A percentile compares a stretch with the other conserved stretches of the same genome.
These are phyloP conservation scores for Tachycineta bicolor DNA, from an alignment of 2,113 vertebrate species.

Conservation along the genomic window DNA sequence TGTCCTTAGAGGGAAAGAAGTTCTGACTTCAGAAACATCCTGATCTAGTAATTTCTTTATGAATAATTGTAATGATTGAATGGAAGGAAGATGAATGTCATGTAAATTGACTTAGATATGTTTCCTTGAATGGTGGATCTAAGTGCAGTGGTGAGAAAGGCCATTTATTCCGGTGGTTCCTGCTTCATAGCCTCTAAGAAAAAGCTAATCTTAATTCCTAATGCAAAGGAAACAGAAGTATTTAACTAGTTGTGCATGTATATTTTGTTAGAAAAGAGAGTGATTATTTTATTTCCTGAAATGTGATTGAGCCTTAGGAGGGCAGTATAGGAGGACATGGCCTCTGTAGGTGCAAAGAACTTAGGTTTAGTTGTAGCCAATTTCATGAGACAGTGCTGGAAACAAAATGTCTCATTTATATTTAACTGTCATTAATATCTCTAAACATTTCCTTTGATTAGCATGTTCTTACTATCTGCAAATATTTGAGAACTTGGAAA, in stretches of 20 bases:
- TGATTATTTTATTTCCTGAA: background rate
- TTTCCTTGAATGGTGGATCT: background rate
- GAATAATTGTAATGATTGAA: background rate
- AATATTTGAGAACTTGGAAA: background rate
- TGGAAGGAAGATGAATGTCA: background rate
- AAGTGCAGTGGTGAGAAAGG: background rate
- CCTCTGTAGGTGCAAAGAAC: background rate
- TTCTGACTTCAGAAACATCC: background rate
- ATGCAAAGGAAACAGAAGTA: background rate
- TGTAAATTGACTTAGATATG: background rate
- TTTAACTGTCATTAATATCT: background rate
- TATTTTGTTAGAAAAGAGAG: background rate
- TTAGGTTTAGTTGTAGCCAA: background rate
- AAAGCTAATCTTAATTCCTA: background rate
- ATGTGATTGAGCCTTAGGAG: background rate
- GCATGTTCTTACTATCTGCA: background rate
- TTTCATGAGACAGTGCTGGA: background rate
- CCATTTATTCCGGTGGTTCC: background rate
- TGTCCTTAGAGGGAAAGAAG: background rate
- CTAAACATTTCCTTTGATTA: background rate
- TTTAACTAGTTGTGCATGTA: background rate
- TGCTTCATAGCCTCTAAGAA: background rate
- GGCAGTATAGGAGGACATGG: background rate
- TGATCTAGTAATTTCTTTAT: background rate
- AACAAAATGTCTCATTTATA: background rate